phyloP scores from a whole-genome alignment of 1,140 invertebrate species.

The Mycetomoellerius zeteki region DNA sequence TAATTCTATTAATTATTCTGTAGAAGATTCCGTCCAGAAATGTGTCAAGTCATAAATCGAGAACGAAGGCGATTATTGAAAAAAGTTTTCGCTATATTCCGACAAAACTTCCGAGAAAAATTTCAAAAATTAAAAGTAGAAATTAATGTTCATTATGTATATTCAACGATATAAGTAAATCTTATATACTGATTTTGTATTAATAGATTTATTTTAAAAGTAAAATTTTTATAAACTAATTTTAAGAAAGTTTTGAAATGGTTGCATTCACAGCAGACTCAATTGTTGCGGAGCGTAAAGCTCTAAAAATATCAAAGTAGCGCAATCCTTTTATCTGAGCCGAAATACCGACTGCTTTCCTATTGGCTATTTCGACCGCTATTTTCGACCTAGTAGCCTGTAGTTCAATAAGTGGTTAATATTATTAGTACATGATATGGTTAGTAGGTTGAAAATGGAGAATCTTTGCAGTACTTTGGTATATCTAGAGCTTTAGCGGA shows the following conservation, averaged over 20 bases:
- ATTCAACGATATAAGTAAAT: background rate
- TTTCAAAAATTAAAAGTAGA: background rate
- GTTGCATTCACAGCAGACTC: no score
- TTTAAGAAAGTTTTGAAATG: background rate
- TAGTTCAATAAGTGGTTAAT: no score
- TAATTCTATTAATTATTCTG: conserved; percentile 1
- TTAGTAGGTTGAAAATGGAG: no score
- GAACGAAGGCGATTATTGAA: conserved; percentile 11
- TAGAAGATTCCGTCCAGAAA: conserved; percentile 2
- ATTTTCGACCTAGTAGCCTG: no score
- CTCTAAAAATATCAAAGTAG: no score
- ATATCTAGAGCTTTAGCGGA: no score
- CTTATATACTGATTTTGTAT: background rate
- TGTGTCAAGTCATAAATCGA: background rate
- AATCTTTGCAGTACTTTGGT: no score
- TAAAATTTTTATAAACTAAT: background rate
- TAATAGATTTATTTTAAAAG: background rate
- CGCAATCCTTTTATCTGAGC: no score
- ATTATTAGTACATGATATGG: no score
- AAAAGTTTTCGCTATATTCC: background rate
- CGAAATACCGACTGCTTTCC: no score
- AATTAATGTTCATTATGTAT: background rate
- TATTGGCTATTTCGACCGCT: no score
- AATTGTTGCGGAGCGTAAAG: no score
- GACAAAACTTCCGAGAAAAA: conserved; percentile 17